Percentiles rank a stretch among this genome's conserved stretches.
These are phyloP conservation scores for Rhinopomastus cyanomelas DNA, from an alignment of 2,113 vertebrate genomes.

Conservation along the genomic window DNA sequence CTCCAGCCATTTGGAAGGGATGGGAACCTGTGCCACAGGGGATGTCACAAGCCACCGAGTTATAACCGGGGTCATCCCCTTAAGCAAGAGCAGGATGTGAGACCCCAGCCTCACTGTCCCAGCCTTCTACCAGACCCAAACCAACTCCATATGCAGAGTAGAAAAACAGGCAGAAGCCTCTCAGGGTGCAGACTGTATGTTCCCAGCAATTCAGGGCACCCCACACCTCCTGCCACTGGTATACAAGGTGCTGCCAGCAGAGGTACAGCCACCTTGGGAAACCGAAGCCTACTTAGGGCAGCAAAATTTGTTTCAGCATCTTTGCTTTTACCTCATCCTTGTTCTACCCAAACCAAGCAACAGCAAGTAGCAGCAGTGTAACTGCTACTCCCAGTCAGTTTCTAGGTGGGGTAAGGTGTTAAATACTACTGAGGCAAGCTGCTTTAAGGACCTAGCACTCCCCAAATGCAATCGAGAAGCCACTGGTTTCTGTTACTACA, in stretches of 20 bases:
- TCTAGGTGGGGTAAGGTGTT: not conserved
- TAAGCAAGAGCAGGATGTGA: not conserved
- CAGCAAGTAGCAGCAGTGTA: not conserved
- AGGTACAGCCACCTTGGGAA: not conserved
- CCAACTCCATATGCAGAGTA: fast-evolving
- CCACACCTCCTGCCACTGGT: not conserved
- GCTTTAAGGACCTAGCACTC: not conserved
- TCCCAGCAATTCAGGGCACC: not conserved
- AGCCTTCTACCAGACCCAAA: not conserved
- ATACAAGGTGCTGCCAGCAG: not conserved
- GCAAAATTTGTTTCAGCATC: not conserved
- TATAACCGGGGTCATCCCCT: not conserved
- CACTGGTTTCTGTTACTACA: not conserved
- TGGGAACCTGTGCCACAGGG: not conserved
- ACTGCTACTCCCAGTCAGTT: not conserved
- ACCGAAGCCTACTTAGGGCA: not conserved
- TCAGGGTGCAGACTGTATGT: fast-evolving
- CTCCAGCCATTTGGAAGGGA: not conserved
- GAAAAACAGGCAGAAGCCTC: not conserved
- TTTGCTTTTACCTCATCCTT: not conserved
- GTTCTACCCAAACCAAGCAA: too few relatives aligned
- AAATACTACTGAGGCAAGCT: not conserved
- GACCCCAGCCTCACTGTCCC: not conserved
- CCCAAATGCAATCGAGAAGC: not conserved
- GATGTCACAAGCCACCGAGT: fast-evolving